Conservation (phyloP, 2,113 vertebrate species). For the Zosterops lateralis region DNA sequence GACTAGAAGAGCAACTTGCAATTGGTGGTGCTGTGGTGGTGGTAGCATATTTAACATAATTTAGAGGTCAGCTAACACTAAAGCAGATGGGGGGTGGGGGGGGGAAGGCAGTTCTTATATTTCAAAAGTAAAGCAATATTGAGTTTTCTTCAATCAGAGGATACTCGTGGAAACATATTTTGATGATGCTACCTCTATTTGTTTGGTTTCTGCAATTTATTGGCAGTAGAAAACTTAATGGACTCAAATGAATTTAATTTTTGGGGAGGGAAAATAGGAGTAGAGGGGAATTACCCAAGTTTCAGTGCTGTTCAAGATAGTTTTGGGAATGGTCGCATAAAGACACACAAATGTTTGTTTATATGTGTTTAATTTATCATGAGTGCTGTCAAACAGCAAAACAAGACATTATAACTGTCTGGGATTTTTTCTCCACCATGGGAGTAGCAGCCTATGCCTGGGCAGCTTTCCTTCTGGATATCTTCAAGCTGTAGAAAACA, state of each 20-base stretch:
- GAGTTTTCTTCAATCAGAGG: not conserved
- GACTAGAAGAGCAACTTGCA: not conserved
- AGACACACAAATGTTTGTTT: not conserved
- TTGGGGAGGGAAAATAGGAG: accelerated
- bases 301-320: not conserved
- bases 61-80: not conserved
- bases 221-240: not conserved
- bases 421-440: not conserved
- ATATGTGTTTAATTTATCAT: not conserved
- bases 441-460: not conserved
- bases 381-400: not conserved
- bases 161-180: not conserved
- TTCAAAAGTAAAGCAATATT: not conserved
- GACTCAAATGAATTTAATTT: not conserved
- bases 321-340: not conserved
- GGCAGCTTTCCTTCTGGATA: not conserved
- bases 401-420: not conserved
- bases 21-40: not conserved
- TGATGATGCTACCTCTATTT: not conserved
- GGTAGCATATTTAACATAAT: not conserved
- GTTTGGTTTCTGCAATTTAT: not conserved
- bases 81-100: not conserved
- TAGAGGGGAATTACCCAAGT: not conserved
- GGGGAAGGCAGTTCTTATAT: not conserved
- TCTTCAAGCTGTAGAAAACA: not conserved